phyloP scores from a whole-genome alignment of 2,888 invertebrate genomes.

The Neoscelio sp. region DNA sequence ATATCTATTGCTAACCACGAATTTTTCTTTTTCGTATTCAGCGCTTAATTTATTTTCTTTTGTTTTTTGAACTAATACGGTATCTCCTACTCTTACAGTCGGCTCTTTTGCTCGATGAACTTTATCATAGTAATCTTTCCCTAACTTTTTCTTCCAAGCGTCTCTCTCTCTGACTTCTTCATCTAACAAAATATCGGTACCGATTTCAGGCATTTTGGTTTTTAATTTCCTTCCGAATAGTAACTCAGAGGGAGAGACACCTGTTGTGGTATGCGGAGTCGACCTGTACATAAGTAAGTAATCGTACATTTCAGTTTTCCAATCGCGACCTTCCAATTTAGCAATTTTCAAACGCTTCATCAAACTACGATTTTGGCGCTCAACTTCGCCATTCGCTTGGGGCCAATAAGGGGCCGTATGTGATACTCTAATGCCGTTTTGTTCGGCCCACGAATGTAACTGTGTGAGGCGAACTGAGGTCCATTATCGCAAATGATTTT shows the following conservation, averaged over 20 bases:
- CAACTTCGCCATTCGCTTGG: conserved; percentile 69
- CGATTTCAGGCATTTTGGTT: conserved; percentile 27
- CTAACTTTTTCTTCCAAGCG: conserved; percentile 11
- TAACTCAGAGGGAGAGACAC: conserved; percentile 16
- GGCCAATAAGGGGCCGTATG: conserved; percentile 70
- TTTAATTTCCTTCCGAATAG: conserved; percentile 23
- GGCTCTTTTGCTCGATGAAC: not conserved
- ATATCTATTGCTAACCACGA: conserved; percentile 9
- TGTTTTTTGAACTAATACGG: conserved; percentile 22
- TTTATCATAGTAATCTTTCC: conserved; percentile 16
- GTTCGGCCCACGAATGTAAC: conserved; percentile 36
- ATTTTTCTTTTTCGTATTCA: conserved; percentile 9
- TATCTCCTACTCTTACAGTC: conserved; percentile 11
- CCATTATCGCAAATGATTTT: conserved; percentile 67
- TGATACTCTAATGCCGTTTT: conserved; percentile 51
- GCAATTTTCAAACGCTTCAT: conserved; percentile 71
- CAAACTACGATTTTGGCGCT: conserved; percentile 32
- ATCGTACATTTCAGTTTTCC: conserved; percentile 37
- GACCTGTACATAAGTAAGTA: conserved; percentile 44
- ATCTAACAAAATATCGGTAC: not conserved
- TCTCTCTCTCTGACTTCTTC: conserved; percentile 33
- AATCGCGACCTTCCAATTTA: conserved; percentile 62
- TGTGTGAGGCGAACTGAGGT: conserved; percentile 69
- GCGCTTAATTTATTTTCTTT: conserved; percentile 37
- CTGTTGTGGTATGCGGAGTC: conserved; percentile 37